These are phyloP conservation scores for Archilochus colubris DNA, from an alignment of 2,113 vertebrate species.

Conservation along the genomic window DNA sequence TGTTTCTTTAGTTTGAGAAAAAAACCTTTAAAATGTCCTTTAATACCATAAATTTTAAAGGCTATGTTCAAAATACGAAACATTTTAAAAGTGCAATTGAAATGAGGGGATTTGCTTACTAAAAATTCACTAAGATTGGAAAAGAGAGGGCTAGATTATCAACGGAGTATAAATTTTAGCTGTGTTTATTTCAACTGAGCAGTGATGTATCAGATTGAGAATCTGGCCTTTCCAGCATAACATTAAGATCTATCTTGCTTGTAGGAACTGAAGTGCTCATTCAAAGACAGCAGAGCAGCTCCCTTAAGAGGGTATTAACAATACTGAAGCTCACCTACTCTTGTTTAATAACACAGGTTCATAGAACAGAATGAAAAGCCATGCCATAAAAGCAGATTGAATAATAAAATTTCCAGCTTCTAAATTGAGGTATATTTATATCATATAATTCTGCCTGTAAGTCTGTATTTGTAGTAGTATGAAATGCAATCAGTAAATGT, in stretches of 20 bases:
- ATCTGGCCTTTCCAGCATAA: neutral
- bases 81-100: conserved; percentile 37
- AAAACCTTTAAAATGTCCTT: neutral
- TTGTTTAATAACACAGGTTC: neutral
- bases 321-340: neutral
- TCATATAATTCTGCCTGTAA: neutral
- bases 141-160: neutral
- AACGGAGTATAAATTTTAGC: neutral
- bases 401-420: neutral
- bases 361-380: neutral
- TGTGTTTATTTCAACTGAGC: neutral
- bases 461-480: neutral
- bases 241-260: neutral
- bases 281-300: neutral
- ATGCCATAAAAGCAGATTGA: neutral
- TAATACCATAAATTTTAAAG: neutral
- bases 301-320: neutral
- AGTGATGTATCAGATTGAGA: neutral
- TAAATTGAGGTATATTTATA: neutral
- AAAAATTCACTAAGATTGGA: conserved; percentile 42
- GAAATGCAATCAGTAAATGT: neutral
- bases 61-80: neutral
- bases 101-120: neutral
- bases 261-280: neutral
- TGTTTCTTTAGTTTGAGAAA: neutral